phyloP scores from a whole-genome alignment of 2,888 invertebrate genomes.

The Priapulus caudatus region DNA sequence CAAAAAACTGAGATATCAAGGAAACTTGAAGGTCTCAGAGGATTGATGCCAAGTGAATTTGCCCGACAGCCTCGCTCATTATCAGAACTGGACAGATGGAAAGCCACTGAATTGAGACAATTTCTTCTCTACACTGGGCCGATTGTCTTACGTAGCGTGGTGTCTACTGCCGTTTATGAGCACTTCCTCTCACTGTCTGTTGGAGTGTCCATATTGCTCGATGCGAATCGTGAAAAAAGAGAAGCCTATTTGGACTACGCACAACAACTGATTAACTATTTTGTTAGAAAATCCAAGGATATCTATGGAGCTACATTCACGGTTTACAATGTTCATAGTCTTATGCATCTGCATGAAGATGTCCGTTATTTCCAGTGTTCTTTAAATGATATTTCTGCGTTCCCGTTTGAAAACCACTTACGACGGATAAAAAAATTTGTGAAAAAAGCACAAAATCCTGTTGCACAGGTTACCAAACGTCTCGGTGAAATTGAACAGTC shows the following conservation, averaged over 20 bases:
- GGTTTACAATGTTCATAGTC: constrained; percentile 35
- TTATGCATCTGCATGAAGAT: constrained; percentile 33
- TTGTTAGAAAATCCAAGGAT: constrained; percentile 25
- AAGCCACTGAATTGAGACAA: constrained; percentile 28
- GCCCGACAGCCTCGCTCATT: constrained; percentile 25
- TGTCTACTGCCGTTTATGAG: constrained; percentile 19
- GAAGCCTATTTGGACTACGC: constrained; percentile 21
- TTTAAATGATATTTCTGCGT: constrained; percentile 30
- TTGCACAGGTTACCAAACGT: too few species aligned
- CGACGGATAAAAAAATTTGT: too few species aligned
- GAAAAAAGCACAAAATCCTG: too few species aligned
- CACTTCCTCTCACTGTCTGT: too few species aligned
- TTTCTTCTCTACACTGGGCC: constrained; percentile 27
- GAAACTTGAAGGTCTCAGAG: too few species aligned
- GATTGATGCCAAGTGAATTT: too few species aligned
- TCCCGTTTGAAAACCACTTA: constrained; percentile 34
- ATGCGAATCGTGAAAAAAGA: constrained; percentile 21
- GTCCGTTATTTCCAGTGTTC: constrained; percentile 27
- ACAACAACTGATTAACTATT: constrained; percentile 21
- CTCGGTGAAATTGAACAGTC: too few species aligned
- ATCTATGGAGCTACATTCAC: constrained; percentile 31
- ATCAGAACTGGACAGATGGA: constrained; percentile 25
- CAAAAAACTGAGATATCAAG: too few species aligned
- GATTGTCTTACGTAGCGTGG: constrained; percentile 20
- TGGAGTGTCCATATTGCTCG: constrained; percentile 21